phyloP scores from a whole-genome alignment of 1,140 invertebrate genomes.

The Tachypleus tridentatus region DNA sequence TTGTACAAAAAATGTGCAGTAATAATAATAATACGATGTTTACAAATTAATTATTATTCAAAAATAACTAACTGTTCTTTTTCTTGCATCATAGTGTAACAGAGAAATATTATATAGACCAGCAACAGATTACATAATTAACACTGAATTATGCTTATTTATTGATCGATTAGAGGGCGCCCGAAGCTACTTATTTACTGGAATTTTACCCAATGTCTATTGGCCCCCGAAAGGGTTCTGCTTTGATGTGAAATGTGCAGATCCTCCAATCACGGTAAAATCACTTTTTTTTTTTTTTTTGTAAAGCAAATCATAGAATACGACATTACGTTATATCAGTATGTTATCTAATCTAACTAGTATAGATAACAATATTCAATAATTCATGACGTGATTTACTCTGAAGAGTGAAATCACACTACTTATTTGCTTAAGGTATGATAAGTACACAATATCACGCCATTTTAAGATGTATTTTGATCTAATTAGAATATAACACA shows the following conservation, averaged over 20 bases:
- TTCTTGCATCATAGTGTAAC: not conserved
- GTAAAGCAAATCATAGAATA: not conserved
- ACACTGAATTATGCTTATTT: too few relatives aligned
- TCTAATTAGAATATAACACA: too few relatives aligned
- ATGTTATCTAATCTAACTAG: constrained; percentile 1
- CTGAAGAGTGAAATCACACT: too few relatives aligned
- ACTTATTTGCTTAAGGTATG: too few relatives aligned
- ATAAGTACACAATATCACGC: too few relatives aligned
- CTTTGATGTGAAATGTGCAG: constrained; percentile 44
- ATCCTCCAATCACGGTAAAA: constrained; percentile 29
- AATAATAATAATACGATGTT: too few relatives aligned
- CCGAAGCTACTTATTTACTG: constrained; percentile 36
- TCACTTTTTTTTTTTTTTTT: constrained; percentile 1
- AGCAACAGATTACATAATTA: too few relatives aligned
- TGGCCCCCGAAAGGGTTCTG: constrained; percentile 45
- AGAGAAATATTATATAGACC: too few relatives aligned
- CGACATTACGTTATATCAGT: constrained; percentile 15
- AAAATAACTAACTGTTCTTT: not conserved
- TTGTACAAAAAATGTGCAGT: too few relatives aligned
- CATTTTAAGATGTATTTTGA: too few relatives aligned
- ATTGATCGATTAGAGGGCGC: not conserved
- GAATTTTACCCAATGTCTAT: constrained; percentile 40
- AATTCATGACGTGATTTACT: not conserved
- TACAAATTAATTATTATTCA: not conserved
- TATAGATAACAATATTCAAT: constrained; percentile 26